phyloP scores from a whole-genome alignment of 2,888 invertebrate species.

The Peribatodes rhomboidaria region DNA sequence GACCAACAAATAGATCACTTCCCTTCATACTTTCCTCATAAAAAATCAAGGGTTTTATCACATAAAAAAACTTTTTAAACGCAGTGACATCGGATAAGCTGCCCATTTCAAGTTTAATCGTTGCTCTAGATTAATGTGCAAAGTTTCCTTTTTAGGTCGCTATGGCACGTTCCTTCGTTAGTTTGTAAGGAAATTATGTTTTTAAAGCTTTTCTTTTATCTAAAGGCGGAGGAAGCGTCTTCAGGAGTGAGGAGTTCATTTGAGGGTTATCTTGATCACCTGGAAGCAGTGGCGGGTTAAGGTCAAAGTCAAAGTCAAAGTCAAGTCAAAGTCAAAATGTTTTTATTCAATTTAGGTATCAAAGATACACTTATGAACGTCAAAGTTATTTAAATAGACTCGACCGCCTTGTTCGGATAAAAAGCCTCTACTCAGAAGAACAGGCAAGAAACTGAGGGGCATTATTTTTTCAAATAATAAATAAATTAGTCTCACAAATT shows the following conservation, averaged over 20 bases:
- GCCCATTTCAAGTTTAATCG: conserved; percentile 59
- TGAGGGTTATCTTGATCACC: background rate
- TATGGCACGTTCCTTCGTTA: conserved; percentile 23
- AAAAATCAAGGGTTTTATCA: conserved; percentile 35
- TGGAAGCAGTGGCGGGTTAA: too few relatives aligned
- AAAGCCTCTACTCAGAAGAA: too few relatives aligned
- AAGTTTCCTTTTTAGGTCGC: conserved; percentile 42
- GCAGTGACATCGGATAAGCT: conserved; percentile 53
- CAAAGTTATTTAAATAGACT: too few relatives aligned
- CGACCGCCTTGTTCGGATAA: too few relatives aligned
- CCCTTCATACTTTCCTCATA: conserved; percentile 26
- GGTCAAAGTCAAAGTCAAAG: too few relatives aligned
- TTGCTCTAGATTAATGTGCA: conserved; percentile 58
- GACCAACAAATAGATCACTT: conserved; percentile 22
- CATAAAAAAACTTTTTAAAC: conserved; percentile 47
- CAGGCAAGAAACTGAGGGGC: too few relatives aligned
- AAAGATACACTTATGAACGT: too few relatives aligned
- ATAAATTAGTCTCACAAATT: too few relatives aligned
- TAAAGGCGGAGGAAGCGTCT: background rate
- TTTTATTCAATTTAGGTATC: too few relatives aligned
- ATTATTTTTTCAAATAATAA: too few relatives aligned
- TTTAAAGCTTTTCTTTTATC: conserved; percentile 12
- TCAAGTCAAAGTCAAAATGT: too few relatives aligned
- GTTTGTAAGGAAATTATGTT: conserved; percentile 30
- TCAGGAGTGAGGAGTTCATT: background rate